phyloP scores from a whole-genome alignment of 64 coral and sea anemone genomes.

The Stichodactyla mertensii region DNA sequence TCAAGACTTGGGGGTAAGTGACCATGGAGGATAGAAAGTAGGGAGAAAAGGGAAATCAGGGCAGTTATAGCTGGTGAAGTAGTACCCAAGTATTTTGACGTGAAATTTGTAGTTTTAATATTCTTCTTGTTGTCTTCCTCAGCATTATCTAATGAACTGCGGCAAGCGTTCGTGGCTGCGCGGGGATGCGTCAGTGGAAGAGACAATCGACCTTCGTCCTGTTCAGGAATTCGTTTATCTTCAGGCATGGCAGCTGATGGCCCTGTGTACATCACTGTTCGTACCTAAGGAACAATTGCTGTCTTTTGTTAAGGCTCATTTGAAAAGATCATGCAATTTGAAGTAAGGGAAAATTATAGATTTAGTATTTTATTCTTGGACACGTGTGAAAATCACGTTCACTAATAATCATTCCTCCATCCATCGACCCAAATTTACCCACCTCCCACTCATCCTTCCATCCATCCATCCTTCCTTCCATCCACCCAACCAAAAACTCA shows the following conservation, averaged over 20 bases:
- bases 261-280: conserved; percentile 71
- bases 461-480: no score
- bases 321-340: conserved; percentile 52
- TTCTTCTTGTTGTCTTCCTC: neutral
- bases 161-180: conserved; percentile 79
- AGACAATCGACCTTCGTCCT: conserved; percentile 89
- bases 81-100: no score
- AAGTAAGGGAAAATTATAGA: conserved; percentile 52
- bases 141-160: conserved; percentile 70
- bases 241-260: conserved; percentile 85
- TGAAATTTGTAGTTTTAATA: no score
- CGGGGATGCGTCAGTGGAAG: conserved; percentile 53
- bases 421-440: neutral
- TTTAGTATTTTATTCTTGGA: no score
- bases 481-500: neutral
- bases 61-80: no score
- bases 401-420: neutral
- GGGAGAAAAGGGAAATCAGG: neutral
- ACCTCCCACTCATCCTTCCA: neutral
- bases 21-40: neutral
- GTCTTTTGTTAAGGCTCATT: conserved; percentile 73
- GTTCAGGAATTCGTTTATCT: conserved; percentile 86
- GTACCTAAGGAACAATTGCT: conserved; percentile 82
- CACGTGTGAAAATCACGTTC: no score
- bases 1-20: conserved; percentile 76